Base-by-base conservation (phyloP, 2,888 invertebrate genomes). In the Cosmia pyralina region DNA sequence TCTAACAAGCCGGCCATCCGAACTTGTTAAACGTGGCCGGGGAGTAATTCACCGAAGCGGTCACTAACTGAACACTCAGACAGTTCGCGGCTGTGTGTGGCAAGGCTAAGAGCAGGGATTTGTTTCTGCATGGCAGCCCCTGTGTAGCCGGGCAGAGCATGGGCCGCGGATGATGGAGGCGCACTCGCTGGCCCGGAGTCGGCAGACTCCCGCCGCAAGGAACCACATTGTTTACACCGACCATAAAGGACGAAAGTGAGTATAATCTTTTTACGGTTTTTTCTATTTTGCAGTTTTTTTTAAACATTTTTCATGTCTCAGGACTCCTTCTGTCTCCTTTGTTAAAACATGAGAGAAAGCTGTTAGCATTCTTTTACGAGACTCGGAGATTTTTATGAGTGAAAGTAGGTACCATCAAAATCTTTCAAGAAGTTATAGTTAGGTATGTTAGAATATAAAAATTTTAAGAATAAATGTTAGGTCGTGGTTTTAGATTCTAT, bases 211-310 rank as follows among this genome's bases (percentile, higher is more conserved):
- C 4, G 91, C 95, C n/a, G 92, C 94, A 4, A 93, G 96, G 69
- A 96, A 96, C 85, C 96, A 96, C 83, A 96, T 96, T 82, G 94
- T 96, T 86, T 96, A 96, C 88, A 96, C 96, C 53, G 96, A 96
- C 81, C 96, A 96, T 79, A 96, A 96, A 85, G 96, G 96, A 79
- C 92, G 96, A 84, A 96, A 96, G 96, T 96, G 85, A 96, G 96
- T 96, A 90, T 79, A 72, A 70, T 22, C 55, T 67, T 71, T 65
- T 76, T 60, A 72, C 28, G 41, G 64, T 62, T 57, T 6, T 28
- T 34, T 50, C 2, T 55, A 13, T 52, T 60, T 48, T 57, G 17
- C 64, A 50, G 22, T 66, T 82, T 55, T 34, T 81, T 59, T 68
- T 38, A n/a, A 48, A 44, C 38, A n/a, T 15, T 53, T 59, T 59